phyloP scores from a whole-genome alignment of 2,797 vertebrate genomes.

The Furcifer pardalis region DNA sequence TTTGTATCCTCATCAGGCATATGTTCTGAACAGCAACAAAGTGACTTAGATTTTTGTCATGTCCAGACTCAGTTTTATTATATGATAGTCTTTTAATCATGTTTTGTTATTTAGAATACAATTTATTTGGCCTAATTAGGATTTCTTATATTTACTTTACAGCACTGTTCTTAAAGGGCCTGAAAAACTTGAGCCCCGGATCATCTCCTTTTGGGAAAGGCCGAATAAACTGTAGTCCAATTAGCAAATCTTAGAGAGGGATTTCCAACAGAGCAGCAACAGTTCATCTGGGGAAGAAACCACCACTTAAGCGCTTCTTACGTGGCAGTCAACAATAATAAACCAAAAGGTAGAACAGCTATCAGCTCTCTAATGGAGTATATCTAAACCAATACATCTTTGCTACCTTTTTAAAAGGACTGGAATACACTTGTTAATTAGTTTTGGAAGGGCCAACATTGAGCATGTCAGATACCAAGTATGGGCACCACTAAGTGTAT shows the following conservation, averaged over 20 bases:
- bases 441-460: conserved; percentile 60
- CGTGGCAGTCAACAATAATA: background rate
- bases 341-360: conserved; percentile 35
- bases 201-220: conserved; percentile 11
- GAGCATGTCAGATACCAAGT: conserved; percentile 62
- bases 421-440: conserved; percentile 42
- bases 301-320: background rate
- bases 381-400: conserved; percentile 4
- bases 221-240: conserved; percentile 9
- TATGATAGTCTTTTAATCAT: background rate
- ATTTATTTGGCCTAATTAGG: conserved; percentile 11
- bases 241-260: conserved; percentile 10
- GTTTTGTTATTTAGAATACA: conserved; percentile 18
- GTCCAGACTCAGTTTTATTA: background rate
- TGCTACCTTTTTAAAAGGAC: background rate
- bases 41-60: background rate
- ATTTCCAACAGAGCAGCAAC: background rate
- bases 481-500: conserved; percentile 49
- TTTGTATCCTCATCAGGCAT: background rate
- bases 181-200: conserved; percentile 6
- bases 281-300: background rate
- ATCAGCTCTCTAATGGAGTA: conserved; percentile 23
- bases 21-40: background rate
- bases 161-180: background rate
- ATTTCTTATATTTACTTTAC: conserved; percentile 27